Evolutionary conservation across 2,797 vertebrate genomes (phyloP), one percentile per base, ranked within the genome.

Genomic region (Hippopotamyrus pictus): DNA sequence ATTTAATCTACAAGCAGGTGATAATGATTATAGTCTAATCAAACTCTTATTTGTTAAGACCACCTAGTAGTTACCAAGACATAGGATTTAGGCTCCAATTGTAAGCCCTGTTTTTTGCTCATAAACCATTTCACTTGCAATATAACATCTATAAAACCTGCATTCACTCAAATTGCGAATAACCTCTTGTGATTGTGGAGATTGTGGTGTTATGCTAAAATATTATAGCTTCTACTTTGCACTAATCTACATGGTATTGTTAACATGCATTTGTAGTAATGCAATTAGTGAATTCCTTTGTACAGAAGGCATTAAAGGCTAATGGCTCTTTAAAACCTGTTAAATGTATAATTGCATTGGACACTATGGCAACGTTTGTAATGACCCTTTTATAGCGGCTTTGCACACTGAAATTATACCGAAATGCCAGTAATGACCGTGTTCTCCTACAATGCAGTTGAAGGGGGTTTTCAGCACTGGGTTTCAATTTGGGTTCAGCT

Each of bases 241-340:
- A 37, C 14, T 76, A 76, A 76, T 76, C 69, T 76, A 41, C 69
- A 76, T 19, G 69, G 37, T 37, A 37, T 41, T 41, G 69, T 76
- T 76, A 76, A 76, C 69, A 76, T 76, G 33, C 69, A 76, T 76
- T 37, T 76, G 88, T 88, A 91, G 87, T 62, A 22, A 51, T 85
- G 11, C 50, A 92, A 91, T 87, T 90, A 65, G 5, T 65, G 14
- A 87, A 87, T 59, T 62, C 86, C 54, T 87, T 33, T 87, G 6
- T 33, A n/a, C 33, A 57, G 19, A 87, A 54, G 33, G 57, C 8
- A 62, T 57, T 76, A 76, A 25, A 41, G 69, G 33, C 33, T 76
- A 76, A 41, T 41, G 17, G 33, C 33, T 76, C 33, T 41, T 73
- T 76, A 76, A 76, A 76, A 76, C 69, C 33, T 76, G 69, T 76